Evolutionary conservation across 23 tunicate species (phyloP).

Genomic region (Ascidia mentula): DNA sequence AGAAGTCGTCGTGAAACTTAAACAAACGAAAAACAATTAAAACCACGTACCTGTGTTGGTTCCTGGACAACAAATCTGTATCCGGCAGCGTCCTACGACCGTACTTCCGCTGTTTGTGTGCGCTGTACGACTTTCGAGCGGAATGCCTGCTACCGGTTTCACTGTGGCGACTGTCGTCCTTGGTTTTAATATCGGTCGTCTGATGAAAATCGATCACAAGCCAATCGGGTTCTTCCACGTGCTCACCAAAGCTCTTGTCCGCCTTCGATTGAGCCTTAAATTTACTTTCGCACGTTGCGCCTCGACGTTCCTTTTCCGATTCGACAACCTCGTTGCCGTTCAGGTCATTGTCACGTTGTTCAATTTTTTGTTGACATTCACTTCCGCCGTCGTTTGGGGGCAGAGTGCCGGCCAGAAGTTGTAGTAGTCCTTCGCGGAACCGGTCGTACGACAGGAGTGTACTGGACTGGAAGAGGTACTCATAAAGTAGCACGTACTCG

Average conservation of each 20-base stretch:
- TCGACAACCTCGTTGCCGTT: slow-evolving; percentile 15
- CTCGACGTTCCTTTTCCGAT: background rate
- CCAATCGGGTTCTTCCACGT: slow-evolving; percentile 16
- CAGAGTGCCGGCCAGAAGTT: slow-evolving; percentile 29
- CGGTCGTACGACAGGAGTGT: slow-evolving; percentile 24
- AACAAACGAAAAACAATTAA: background rate
- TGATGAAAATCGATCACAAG: slow-evolving; percentile 29
- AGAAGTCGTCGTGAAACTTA: background rate
- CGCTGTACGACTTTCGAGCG: background rate
- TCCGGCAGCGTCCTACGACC: slow-evolving; percentile 41
- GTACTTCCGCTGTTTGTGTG: slow-evolving; percentile 16
- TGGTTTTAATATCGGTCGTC: slow-evolving; percentile 1
- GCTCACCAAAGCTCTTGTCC: slow-evolving; percentile 17
- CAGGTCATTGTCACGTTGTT: slow-evolving; percentile 9
- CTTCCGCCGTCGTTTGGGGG: background rate
- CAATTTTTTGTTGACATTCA: background rate
- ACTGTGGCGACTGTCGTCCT: slow-evolving; percentile 9
- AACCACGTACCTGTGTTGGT: background rate
- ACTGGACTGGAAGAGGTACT: slow-evolving; percentile 16
- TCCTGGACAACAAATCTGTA: slow-evolving; percentile 12
- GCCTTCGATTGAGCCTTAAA: slow-evolving; percentile 13
- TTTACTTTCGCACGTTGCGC: background rate
- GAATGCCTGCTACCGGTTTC: background rate
- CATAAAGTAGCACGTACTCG: slow-evolving; percentile 12
- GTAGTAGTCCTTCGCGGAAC: slow-evolving; percentile 40